These are phyloP conservation scores for Thalassarche chlororhynchos DNA, from an alignment of 2,113 vertebrate genomes.

Conservation along the genomic window DNA sequence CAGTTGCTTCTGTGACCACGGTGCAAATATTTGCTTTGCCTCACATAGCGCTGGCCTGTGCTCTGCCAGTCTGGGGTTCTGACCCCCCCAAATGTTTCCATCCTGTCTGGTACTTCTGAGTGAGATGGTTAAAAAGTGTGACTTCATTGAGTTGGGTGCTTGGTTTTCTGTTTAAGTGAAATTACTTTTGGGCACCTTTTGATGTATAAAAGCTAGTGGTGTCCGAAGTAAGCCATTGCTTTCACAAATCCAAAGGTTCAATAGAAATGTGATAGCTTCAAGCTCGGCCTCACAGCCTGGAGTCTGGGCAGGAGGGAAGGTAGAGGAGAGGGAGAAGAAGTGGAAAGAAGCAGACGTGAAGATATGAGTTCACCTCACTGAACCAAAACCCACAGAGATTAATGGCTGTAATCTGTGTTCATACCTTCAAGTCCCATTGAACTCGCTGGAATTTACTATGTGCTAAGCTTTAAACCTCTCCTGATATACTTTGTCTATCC, in stretches of 20 bases:
- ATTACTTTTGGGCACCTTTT: background rate
- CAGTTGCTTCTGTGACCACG: background rate
- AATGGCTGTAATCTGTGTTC: background rate
- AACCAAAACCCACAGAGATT: background rate
- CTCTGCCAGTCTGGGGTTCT: background rate
- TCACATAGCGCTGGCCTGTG: background rate
- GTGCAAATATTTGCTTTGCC: background rate
- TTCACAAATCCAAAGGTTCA: background rate
- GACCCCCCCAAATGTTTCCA: background rate
- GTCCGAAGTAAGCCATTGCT: background rate
- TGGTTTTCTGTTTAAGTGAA: background rate
- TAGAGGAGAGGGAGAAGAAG: background rate
- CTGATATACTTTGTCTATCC: background rate
- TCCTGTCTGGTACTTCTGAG: background rate
- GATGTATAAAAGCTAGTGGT: background rate
- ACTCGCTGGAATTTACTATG: background rate
- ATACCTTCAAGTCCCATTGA: background rate
- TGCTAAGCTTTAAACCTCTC: background rate
- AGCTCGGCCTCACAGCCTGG: background rate
- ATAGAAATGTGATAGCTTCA: background rate
- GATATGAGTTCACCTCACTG: background rate
- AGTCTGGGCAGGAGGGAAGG: background rate
- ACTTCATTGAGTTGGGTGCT: background rate
- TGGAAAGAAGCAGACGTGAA: background rate
- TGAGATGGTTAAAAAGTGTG: background rate